Evolutionary conservation across 2,113 vertebrate species (phyloP), one percentile per base, ranked within the genome.

Genomic region (Microcebus jonahi): DNA sequence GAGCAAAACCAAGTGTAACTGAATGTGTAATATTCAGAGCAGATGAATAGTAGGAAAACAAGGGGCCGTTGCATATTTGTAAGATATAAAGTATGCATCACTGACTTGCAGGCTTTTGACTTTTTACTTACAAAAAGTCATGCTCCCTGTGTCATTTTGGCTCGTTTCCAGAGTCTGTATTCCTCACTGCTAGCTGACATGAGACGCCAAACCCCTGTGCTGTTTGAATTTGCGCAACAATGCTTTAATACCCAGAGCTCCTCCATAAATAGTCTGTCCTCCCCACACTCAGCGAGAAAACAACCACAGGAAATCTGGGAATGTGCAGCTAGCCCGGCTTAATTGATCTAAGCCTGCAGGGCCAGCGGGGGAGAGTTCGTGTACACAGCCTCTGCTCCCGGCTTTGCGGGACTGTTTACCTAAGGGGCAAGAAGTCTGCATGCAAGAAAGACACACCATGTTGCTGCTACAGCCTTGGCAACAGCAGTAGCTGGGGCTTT

Each of bases 261-360:
- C 98, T 98, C 98, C 98, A 98, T 98, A 99, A 99, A 99, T 99
- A 99, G 98, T 97, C 91, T 96, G 93, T 91, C 92, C 96, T 98
- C 97, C 97, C 98, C 98, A 97, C 97, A 81, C 98, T 97, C 97
- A 86, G 97, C 93, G 95, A 97, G 97, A 98, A 98, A 98, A 98
- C 98, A 98, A 98, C 96, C 97, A 94, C 98, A 98, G 98, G 98
- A 99, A 98, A 98, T 97, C 91, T 31, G 98, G 97, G 97, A 98
- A 96, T 97, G 96, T 97, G 97, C 97, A 96, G 97, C 97, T 96
- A 97, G 97, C 96, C 97, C 98, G 68, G 93, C 97, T 89, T 98
- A 97, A 98, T 98, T 98, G 98, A 98, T 97, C 96, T 97, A 85
- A 98, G 97, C 97, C 97, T 97, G 97, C 94, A 68, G 55, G 96